A percentile compares a stretch with the other conserved stretches of the same genome.
Conservation (phyloP, 2,797 vertebrate genomes). For the Morelia viridis region DNA sequence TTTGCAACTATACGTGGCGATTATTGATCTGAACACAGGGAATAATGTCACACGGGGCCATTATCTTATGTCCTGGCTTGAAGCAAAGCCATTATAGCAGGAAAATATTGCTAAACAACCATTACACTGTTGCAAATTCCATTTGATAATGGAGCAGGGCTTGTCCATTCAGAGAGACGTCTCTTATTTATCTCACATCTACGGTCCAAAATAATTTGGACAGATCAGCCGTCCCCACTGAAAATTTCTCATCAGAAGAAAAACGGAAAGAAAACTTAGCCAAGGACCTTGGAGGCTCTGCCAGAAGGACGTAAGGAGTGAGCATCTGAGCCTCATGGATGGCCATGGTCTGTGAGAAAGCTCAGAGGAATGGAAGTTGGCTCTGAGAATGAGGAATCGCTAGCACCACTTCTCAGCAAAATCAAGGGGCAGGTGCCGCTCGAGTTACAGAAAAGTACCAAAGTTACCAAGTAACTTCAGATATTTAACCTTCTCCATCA, state of each 20-base stretch:
- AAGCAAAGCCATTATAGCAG: not conserved
- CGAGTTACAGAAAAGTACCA: no score
- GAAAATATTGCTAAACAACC: no score
- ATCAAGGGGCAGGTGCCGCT: not conserved
- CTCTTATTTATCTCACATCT: not conserved
- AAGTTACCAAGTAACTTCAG: no score
- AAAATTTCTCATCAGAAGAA: not conserved
- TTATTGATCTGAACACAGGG: not conserved
- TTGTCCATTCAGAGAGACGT: no score
- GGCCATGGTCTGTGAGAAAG: not conserved
- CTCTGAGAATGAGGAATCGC: not conserved
- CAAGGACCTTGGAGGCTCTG: no score
- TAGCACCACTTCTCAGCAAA: no score
- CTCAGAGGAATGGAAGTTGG: no score
- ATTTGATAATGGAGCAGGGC: no score
- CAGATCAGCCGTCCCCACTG: no score
- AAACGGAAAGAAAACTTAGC: not conserved
- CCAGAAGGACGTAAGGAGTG: not conserved
- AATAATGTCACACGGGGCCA: not conserved
- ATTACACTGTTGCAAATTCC: not conserved
- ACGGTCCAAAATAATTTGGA: not conserved
- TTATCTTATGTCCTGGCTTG: not conserved
- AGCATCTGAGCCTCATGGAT: no score
- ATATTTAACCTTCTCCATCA: no score
- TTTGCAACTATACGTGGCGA: not conserved